A percentile compares a stretch with the other conserved stretches of the same genome.
These are phyloP conservation scores for Lynx canadensis DNA, from an alignment of 2,113 vertebrate genomes.

Conservation along the genomic window DNA sequence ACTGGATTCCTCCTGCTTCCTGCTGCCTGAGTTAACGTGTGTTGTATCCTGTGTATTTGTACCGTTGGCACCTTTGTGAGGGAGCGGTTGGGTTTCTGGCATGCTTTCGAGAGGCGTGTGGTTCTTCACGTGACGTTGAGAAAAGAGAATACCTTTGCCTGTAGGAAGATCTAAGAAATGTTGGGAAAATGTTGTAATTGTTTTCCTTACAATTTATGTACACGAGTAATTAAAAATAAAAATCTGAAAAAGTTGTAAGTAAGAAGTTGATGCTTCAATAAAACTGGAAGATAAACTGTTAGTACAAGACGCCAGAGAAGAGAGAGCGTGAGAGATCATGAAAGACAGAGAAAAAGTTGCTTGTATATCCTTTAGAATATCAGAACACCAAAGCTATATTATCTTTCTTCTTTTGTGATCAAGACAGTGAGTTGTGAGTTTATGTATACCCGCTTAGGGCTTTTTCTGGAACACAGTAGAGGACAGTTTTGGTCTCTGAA, in stretches of 20 bases:
- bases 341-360: neutral
- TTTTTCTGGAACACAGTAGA: neutral
- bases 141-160: neutral
- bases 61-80: neutral
- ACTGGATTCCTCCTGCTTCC: neutral
- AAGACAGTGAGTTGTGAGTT: neutral
- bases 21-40: neutral
- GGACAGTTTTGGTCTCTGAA: neutral
- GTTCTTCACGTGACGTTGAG: neutral
- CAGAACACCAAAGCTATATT: neutral
- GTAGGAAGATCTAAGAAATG: neutral
- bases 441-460: too few species aligned
- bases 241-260: neutral
- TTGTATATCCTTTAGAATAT: neutral
- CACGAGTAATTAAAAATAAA: neutral
- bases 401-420: neutral
- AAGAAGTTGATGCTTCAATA: neutral
- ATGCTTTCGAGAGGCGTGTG: neutral
- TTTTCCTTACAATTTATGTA: neutral
- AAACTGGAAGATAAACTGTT: neutral
- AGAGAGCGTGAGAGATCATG: neutral
- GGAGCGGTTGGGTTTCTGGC: neutral
- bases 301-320: neutral
- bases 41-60: neutral
- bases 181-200: neutral